phyloP scores from a whole-genome alignment of 2,113 vertebrate genomes.

The Canis aureus region DNA sequence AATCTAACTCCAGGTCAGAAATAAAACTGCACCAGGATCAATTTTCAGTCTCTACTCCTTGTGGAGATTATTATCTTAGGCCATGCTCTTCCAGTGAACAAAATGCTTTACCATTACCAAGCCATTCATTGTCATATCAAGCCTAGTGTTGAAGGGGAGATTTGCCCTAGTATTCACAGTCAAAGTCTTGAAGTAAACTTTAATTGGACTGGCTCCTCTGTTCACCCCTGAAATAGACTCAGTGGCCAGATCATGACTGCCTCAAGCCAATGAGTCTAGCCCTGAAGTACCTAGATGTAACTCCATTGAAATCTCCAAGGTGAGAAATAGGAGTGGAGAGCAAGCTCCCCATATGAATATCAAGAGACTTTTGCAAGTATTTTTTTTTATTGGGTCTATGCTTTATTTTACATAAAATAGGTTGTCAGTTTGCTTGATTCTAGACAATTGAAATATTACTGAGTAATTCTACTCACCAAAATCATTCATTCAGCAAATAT shows the following conservation, averaged over 20 bases:
- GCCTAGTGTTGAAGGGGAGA: not conserved
- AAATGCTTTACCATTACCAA: not conserved
- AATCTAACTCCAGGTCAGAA: not conserved
- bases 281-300: not conserved
- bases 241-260: not conserved
- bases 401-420: not conserved
- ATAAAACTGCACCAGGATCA: not conserved
- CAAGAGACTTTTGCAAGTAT: not conserved
- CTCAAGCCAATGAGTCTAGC: not conserved
- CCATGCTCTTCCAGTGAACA: not conserved
- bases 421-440: not conserved
- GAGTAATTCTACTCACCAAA: not conserved
- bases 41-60: not conserved
- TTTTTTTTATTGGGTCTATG: not conserved
- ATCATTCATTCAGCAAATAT: slow-evolving; percentile 24
- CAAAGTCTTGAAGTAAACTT: not conserved
- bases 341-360: not conserved
- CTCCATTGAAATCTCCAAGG: not conserved
- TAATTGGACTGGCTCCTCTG: not conserved
- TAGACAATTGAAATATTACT: not conserved
- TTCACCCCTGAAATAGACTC: not conserved
- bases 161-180: not conserved
- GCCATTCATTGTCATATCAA: not conserved
- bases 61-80: not conserved
- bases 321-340: not conserved